phyloP scores from a whole-genome alignment of 2,888 invertebrate genomes.

The Amphipoea lucens region DNA sequence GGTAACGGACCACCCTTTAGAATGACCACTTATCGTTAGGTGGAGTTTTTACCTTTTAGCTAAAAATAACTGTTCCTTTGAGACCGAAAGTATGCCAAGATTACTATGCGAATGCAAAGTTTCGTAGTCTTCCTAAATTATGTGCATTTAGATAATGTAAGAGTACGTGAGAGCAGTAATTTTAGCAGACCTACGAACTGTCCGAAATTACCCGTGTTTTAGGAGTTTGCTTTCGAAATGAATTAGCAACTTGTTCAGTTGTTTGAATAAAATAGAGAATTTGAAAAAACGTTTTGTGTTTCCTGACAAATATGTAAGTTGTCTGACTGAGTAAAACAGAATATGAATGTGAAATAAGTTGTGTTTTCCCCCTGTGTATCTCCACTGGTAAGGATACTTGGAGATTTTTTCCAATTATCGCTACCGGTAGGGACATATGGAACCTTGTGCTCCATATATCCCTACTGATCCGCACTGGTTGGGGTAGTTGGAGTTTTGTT shows the following conservation, averaged over 20 bases:
- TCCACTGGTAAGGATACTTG: too few species aligned
- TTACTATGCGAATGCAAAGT: conserved; percentile 56
- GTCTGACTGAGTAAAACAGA: neutral
- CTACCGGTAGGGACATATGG: too few species aligned
- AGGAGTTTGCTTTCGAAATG: neutral
- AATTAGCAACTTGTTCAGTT: neutral
- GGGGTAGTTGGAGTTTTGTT: too few species aligned
- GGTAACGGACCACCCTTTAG: conserved; percentile 2
- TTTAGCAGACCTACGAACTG: conserved; percentile 29
- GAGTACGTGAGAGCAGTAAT: conserved; percentile 36
- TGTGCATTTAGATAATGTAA: conserved; percentile 59
- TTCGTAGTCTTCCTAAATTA: conserved; percentile 54
- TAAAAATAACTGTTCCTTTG: conserved; percentile 64
- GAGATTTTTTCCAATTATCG: too few species aligned
- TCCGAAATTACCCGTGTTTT: conserved; percentile 38
- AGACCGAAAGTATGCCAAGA: conserved; percentile 55
- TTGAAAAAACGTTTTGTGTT: neutral
- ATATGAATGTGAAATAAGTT: neutral
- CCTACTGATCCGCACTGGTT: too few species aligned
- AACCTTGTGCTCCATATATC: too few species aligned
- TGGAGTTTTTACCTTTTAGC: conserved; percentile 66
- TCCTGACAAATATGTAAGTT: neutral
- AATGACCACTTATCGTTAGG: conserved; percentile 67
- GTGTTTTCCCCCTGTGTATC: too few species aligned
- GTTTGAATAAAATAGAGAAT: neutral